Percentiles rank a stretch among this genome's conserved stretches.
phyloP scores from a whole-genome alignment of 2,113 vertebrate genomes.

The human (Homo sapiens) region DNA sequence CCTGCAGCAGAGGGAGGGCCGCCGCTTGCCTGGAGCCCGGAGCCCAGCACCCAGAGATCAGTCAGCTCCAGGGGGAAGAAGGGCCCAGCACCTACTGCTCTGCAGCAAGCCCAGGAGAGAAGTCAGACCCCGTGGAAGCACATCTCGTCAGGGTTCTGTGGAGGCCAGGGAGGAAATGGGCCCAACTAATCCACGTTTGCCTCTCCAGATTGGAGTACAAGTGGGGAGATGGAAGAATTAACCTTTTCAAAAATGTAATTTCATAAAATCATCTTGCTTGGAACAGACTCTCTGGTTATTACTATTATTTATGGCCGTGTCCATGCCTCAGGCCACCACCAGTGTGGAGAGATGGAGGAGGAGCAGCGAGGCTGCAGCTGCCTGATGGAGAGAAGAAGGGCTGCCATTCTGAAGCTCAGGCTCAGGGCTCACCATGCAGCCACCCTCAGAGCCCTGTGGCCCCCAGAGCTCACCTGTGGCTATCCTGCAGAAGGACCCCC shows the following conservation, averaged over 20 bases:
- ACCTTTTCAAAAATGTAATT: slow-evolving; percentile 82
- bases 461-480: not conserved
- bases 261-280: slow-evolving; percentile 74
- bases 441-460: fast-evolving
- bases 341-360: not conserved
- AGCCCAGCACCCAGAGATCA: not conserved
- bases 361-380: fast-evolving
- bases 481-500: not conserved
- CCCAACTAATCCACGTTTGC: slow-evolving; percentile 76
- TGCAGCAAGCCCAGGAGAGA: not conserved
- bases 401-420: fast-evolving
- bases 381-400: not conserved
- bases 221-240: slow-evolving; percentile 75
- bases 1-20: not conserved
- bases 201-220: slow-evolving; percentile 71
- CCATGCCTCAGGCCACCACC: not conserved
- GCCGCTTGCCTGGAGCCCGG: fast-evolving
- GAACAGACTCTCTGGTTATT: slow-evolving; percentile 73
- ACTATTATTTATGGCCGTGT: slow-evolving; percentile 68
- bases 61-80: not conserved
- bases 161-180: slow-evolving; percentile 42
- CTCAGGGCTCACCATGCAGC: not conserved
- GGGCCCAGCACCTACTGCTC: not conserved
- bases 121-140: not conserved
- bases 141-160: not conserved